Evolutionary conservation across 1,140 invertebrate genomes (phyloP).

Genomic region (Camponotus floridanus): DNA sequence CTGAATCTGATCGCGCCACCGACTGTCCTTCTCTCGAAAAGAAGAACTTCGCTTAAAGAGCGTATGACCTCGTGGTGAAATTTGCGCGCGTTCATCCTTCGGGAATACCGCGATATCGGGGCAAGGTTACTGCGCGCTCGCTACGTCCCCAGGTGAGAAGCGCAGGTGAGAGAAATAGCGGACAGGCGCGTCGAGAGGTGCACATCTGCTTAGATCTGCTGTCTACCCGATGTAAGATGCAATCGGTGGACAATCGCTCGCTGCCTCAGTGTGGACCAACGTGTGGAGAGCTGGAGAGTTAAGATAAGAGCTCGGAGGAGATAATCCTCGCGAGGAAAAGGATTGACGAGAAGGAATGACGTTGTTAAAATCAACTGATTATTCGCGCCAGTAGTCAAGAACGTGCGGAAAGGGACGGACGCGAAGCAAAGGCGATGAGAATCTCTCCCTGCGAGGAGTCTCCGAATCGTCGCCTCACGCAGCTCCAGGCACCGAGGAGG

Average conservation of each 20-base stretch:
- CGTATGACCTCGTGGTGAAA: slow-evolving; percentile 21
- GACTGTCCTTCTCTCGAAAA: background rate
- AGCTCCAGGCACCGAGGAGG: slow-evolving; percentile 15
- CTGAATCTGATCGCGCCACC: background rate
- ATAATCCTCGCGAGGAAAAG: background rate
- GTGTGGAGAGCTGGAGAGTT: background rate
- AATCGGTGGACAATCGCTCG: slow-evolving; percentile 46
- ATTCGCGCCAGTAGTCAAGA: background rate
- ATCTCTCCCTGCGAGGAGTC: slow-evolving; percentile 25
- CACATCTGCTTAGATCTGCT: slow-evolving; percentile 33
- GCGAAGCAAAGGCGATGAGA: slow-evolving; percentile 38
- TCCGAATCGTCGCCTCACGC: slow-evolving; percentile 27
- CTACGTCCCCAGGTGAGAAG: slow-evolving; percentile 59
- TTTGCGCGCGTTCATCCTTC: slow-evolving; percentile 10
- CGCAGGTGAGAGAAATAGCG: slow-evolving; percentile 70
- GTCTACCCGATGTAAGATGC: slow-evolving; percentile 54
- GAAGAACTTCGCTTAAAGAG: background rate
- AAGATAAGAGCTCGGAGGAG: background rate
- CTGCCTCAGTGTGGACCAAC: slow-evolving; percentile 29
- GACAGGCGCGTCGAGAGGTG: slow-evolving; percentile 70
- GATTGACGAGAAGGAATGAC: background rate
- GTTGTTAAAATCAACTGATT: background rate
- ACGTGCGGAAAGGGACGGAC: background rate
- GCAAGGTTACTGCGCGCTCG: slow-evolving; percentile 52
- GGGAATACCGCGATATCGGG: background rate